These are phyloP conservation scores for Melanerpes formicivorus DNA, from an alignment of 2,113 vertebrate species.

Conservation along the genomic window DNA sequence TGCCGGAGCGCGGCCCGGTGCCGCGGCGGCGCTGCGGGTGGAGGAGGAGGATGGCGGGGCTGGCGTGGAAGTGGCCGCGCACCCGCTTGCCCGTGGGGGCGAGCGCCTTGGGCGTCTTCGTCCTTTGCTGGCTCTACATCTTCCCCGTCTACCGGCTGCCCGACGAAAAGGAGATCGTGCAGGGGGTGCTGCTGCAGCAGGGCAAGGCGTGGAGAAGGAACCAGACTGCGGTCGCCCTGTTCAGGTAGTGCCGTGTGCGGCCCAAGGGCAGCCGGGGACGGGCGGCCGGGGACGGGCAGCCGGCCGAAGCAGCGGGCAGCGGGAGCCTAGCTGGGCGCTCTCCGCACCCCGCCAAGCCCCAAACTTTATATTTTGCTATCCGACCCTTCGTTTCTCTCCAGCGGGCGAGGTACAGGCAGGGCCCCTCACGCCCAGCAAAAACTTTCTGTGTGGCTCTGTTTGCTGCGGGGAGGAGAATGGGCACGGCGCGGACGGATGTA, in stretches of 20 bases:
- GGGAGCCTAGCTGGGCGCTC: not conserved
- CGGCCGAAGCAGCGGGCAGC: not conserved
- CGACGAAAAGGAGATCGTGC: constrained; percentile 88
- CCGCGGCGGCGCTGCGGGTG: constrained; percentile 21
- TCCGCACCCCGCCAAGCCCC: not conserved
- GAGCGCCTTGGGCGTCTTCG: constrained; percentile 85
- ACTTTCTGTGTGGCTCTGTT: not conserved
- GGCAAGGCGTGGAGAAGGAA: constrained; percentile 87
- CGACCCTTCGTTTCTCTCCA: not conserved
- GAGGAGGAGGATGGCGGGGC: constrained; percentile 67
- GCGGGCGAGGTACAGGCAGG: not conserved
- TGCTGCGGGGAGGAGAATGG: not conserved
- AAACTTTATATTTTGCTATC: not conserved
- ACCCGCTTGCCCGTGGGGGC: constrained; percentile 87
- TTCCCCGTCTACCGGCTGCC: constrained; percentile 89
- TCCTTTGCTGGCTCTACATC: constrained; percentile 93
- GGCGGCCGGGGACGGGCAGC: not conserved
- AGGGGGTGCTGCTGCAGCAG: constrained; percentile 86
- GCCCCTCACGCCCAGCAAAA: not conserved
- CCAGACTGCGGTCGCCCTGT: constrained; percentile 80
- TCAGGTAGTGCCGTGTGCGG: constrained; percentile 82
- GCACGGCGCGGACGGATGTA: not conserved
- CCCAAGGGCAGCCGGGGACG: constrained; percentile 23
- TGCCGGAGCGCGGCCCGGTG: not conserved
- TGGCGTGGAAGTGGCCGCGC: constrained; percentile 84